Evolutionary conservation across 2,888 invertebrate genomes (phyloP).

Genomic region (Atethmia centrago): DNA sequence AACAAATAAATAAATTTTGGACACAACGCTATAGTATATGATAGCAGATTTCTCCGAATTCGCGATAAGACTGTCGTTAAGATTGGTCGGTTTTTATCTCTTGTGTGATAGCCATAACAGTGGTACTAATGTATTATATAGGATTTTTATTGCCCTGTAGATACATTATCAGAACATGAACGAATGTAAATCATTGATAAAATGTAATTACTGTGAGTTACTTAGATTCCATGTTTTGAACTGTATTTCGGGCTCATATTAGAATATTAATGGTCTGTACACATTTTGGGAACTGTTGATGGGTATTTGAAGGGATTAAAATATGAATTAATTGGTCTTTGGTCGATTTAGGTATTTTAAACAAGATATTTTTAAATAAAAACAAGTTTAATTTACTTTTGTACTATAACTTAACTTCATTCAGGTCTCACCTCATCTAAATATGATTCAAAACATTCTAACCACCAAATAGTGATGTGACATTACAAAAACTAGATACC

Average conservation of each 20-base stretch:
- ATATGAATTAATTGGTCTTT: not conserved
- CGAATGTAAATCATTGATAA: slow-evolving; percentile 74
- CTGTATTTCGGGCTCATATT: slow-evolving; percentile 19
- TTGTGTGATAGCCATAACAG: slow-evolving; percentile 80
- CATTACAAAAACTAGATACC: slow-evolving; percentile 57
- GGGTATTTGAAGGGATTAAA: not conserved
- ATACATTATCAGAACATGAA: slow-evolving; percentile 74
- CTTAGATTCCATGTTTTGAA: slow-evolving; percentile 43
- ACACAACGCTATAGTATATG: slow-evolving; percentile 47
- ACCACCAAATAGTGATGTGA: slow-evolving; percentile 55
- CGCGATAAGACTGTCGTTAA: slow-evolving; percentile 85
- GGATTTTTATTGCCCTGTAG: slow-evolving; percentile 79
- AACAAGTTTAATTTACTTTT: not conserved
- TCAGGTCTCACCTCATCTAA: not conserved
- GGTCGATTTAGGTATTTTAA: not conserved
- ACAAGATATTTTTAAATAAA: not conserved
- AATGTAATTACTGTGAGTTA: slow-evolving; percentile 57
- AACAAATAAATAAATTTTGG: slow-evolving; percentile 59
- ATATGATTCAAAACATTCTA: slow-evolving; percentile 11
- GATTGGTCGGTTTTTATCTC: slow-evolving; percentile 84
- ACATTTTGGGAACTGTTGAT: not conserved
- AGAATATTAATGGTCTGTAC: not conserved
- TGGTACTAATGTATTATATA: slow-evolving; percentile 81
- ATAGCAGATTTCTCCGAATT: slow-evolving; percentile 76
- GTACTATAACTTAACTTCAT: too few species aligned